Conservation (phyloP, 2,113 vertebrate genomes). For the Plecturocebus donacophilus region DNA sequence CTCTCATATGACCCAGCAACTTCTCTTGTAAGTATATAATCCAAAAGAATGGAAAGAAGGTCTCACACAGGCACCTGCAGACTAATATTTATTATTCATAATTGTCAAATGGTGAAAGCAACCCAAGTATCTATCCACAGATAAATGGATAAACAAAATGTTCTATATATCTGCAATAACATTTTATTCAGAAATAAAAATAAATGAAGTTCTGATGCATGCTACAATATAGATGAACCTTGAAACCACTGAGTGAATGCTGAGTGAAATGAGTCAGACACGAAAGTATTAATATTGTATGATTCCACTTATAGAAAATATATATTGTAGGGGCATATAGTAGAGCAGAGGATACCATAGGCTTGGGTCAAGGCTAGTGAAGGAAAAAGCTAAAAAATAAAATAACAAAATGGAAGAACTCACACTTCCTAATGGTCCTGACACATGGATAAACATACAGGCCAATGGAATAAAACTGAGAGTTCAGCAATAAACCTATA, state of each 20-base stretch:
- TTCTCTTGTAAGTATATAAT: not conserved
- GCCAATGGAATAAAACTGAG: not conserved
- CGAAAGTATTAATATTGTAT: not conserved
- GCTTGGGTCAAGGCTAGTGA: not conserved
- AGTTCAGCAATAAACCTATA: not conserved
- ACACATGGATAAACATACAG: not conserved
- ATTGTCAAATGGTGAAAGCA: not conserved
- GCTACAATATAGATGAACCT: not conserved
- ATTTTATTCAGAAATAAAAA: not conserved
- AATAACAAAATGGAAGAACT: not conserved
- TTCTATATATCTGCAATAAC: not conserved
- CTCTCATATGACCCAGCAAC: not conserved
- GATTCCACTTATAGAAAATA: not conserved
- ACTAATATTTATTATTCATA: not conserved
- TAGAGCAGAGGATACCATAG: not conserved
- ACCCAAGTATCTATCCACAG: not conserved
- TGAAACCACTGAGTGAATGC: not conserved
- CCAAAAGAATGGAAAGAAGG: not conserved
- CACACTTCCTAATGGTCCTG: not conserved
- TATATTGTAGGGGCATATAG: not conserved
- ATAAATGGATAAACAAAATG: not conserved
- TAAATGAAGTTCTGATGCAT: not conserved
- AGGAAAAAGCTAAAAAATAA: not conserved
- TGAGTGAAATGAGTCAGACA: not conserved
- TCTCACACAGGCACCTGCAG: not conserved